Evolutionary conservation across 2,797 vertebrate species (phyloP).

Genomic region (Kryptolebias ocellatus): DNA sequence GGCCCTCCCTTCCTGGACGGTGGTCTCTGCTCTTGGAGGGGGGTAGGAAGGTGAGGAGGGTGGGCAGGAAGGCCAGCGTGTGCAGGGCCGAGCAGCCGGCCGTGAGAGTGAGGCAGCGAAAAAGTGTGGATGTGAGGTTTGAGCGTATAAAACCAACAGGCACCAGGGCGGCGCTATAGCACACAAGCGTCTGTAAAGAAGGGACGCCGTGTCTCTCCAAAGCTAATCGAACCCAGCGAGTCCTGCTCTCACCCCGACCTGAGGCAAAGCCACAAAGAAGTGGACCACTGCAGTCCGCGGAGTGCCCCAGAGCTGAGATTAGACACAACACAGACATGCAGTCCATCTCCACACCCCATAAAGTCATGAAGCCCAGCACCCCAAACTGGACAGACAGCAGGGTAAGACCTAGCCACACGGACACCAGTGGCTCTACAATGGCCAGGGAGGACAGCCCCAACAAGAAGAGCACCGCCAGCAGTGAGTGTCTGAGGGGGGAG

Average conservation of each 20-base stretch:
- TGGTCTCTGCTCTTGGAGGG: slow-evolving; percentile 92
- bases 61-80: slow-evolving; percentile 97
- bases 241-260: slow-evolving; percentile 94
- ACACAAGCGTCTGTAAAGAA: slow-evolving; percentile 95
- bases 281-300: slow-evolving; percentile 94
- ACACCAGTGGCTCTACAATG: slow-evolving; percentile 93
- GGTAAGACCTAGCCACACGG: slow-evolving; percentile 94
- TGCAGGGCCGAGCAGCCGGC: slow-evolving; percentile 97
- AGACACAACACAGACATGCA: slow-evolving; percentile 97
- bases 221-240: slow-evolving; percentile 96
- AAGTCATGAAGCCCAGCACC: slow-evolving; percentile 97
- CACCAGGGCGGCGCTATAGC: slow-evolving; percentile 93
- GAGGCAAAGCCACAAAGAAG: slow-evolving; percentile 95
- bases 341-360: slow-evolving; percentile 97
- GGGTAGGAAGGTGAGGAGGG: slow-evolving; percentile 97
- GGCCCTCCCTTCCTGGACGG: slow-evolving; percentile 86
- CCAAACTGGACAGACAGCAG: slow-evolving; percentile 97
- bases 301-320: slow-evolving; percentile 95
- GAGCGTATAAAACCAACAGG: slow-evolving; percentile 94
- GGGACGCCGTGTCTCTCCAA: slow-evolving; percentile 96
- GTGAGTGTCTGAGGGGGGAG: slow-evolving; percentile 95
- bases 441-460: slow-evolving; percentile 96
- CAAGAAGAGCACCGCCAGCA: slow-evolving; percentile 96
- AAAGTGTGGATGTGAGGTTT: slow-evolving; percentile 97
- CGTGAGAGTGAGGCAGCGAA: slow-evolving; percentile 98